These are phyloP conservation scores for Atopsyche davidsoni DNA, from an alignment of 1,140 invertebrate genomes.

Conservation along the genomic window DNA sequence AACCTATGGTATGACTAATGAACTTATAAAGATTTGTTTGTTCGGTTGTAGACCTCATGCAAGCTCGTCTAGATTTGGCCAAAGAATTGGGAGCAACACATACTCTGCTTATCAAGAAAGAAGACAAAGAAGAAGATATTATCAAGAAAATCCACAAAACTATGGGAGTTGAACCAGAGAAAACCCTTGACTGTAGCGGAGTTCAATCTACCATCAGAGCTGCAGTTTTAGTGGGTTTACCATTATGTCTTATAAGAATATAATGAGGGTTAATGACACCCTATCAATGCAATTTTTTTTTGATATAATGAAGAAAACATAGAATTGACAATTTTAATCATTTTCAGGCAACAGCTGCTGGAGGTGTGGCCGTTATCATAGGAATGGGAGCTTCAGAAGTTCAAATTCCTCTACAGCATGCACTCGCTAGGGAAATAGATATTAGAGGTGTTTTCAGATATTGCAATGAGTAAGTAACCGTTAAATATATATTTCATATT, in stretches of 20 bases:
- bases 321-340: background rate
- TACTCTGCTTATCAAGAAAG: constrained; percentile 56
- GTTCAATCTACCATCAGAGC: constrained; percentile 71
- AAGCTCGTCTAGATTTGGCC: constrained; percentile 69
- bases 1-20: no score
- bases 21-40: no score
- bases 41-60: constrained; percentile 73
- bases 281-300: background rate
- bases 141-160: constrained; percentile 56
- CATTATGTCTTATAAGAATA: background rate
- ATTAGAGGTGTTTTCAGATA: constrained; percentile 90
- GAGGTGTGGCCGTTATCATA: constrained; percentile 78
- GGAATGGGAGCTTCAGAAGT: constrained; percentile 77
- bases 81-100: constrained; percentile 76
- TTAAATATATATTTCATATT: background rate
- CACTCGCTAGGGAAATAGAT: constrained; percentile 78
- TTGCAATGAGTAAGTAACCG: constrained; percentile 69
- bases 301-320: no score
- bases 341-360: constrained; percentile 71
- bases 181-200: constrained; percentile 84
- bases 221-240: constrained; percentile 59
- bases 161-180: constrained; percentile 65
- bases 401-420: constrained; percentile 74
- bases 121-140: constrained; percentile 55
- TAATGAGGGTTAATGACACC: no score